A percentile compares a stretch with the other conserved stretches of the same genome.
Evolutionary conservation across 2,888 invertebrate species (phyloP).

Genomic region (Euplexia lucipara): DNA sequence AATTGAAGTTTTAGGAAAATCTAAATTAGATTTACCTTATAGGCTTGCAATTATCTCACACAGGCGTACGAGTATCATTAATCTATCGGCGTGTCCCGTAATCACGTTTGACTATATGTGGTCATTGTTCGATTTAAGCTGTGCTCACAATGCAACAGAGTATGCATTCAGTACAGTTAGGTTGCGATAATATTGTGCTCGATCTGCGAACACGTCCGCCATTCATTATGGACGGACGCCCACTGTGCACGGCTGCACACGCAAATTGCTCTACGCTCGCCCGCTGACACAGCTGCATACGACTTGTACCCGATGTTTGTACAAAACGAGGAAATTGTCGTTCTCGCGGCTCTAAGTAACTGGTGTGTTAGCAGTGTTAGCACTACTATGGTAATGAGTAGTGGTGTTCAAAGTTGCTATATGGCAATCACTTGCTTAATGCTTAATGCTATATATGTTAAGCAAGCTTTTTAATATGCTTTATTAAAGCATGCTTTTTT

Average conservation of each 20-base stretch:
- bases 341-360: conserved; percentile 72
- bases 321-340: conserved; percentile 77
- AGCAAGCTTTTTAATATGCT: too few relatives aligned
- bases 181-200: conserved; percentile 74
- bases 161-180: conserved; percentile 66
- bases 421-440: too few relatives aligned
- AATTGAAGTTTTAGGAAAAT: conserved; percentile 29
- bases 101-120: conserved; percentile 65
- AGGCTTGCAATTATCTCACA: conserved; percentile 27
- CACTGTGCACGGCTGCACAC: conserved; percentile 87
- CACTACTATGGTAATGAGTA: conserved; percentile 70
- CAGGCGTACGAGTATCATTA: conserved; percentile 46
- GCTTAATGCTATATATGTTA: too few relatives aligned
- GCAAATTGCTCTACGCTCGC: conserved; percentile 84
- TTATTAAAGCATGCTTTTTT: too few relatives aligned
- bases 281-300: conserved; percentile 83
- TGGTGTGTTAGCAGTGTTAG: conserved; percentile 72
- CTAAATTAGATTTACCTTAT: conserved; percentile 33
- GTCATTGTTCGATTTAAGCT: conserved; percentile 69
- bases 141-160: conserved; percentile 69
- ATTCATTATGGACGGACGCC: conserved; percentile 85
- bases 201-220: conserved; percentile 79
- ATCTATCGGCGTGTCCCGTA: conserved; percentile 47
- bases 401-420: too few relatives aligned
- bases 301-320: conserved; percentile 73